A percentile compares a stretch with the other conserved stretches of the same genome.
Conservation (phyloP, 2,888 invertebrate genomes). For the Erannis defoliaria region DNA sequence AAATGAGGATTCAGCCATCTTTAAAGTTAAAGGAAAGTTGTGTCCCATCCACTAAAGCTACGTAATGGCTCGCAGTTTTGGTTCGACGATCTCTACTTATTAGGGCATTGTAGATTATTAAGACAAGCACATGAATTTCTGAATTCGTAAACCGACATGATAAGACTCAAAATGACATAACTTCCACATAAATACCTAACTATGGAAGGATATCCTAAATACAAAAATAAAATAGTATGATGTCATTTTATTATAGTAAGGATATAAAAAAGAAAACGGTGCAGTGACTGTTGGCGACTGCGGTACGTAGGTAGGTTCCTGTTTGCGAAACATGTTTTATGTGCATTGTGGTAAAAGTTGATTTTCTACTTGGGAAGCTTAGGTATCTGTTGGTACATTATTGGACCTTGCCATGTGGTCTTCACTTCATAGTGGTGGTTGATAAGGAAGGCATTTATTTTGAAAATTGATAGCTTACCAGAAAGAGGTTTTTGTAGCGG, state of each 20-base stretch:
- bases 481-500: neutral
- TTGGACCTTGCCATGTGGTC: constrained; percentile 59
- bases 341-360: constrained; percentile 82
- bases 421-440: constrained; percentile 2
- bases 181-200: neutral
- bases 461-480: neutral
- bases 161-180: constrained; percentile 4
- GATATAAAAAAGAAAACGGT: constrained; percentile 48
- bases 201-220: constrained; percentile 1
- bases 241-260: constrained; percentile 41
- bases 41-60: neutral
- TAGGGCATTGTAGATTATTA: neutral
- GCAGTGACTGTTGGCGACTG: constrained; percentile 39
- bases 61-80: neutral
- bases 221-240: constrained; percentile 22
- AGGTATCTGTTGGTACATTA: constrained; percentile 55
- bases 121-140: neutral
- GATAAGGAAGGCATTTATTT: neutral
- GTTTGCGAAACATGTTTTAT: constrained; percentile 80
- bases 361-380: constrained; percentile 76
- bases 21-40: too few relatives aligned
- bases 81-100: neutral
- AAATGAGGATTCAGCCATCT: too few relatives aligned
- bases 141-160: neutral
- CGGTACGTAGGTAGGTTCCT: constrained; percentile 65